Evolutionary conservation across 1,140 invertebrate species (phyloP).

Genomic region (Psilanteris sp.): DNA sequence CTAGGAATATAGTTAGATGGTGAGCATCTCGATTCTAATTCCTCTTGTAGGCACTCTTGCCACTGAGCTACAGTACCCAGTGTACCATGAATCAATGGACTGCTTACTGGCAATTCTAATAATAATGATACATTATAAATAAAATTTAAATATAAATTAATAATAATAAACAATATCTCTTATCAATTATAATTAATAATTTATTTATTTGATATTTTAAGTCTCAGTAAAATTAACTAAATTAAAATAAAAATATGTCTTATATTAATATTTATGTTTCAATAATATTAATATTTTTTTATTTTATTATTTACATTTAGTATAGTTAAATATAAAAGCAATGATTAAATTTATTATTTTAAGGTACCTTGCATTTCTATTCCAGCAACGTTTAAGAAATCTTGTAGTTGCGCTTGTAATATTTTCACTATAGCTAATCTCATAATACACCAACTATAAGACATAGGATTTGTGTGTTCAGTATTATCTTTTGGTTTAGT

Average conservation of each 20-base stretch:
- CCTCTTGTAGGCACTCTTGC: slow-evolving; percentile 89
- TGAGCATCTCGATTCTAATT: slow-evolving; percentile 87
- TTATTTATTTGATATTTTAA: too few species aligned
- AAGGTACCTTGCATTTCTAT: slow-evolving; percentile 92
- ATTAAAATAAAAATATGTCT: too few species aligned
- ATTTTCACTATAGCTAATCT: slow-evolving; percentile 92
- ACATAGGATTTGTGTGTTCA: slow-evolving; percentile 94
- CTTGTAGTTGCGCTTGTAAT: slow-evolving; percentile 88
- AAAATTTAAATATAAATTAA: slow-evolving; percentile 19
- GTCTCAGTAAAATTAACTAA: too few species aligned
- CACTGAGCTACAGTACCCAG: slow-evolving; percentile 92
- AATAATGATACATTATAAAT: slow-evolving; percentile 12
- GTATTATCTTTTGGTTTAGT: slow-evolving; percentile 85
- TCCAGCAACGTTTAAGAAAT: slow-evolving; percentile 90
- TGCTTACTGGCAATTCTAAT: slow-evolving; percentile 94
- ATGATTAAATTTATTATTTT: slow-evolving; percentile 12
- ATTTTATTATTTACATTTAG: too few species aligned
- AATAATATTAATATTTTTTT: too few species aligned
- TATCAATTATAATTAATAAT: too few species aligned
- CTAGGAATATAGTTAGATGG: slow-evolving; percentile 92
- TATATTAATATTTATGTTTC: too few species aligned
- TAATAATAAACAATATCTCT: too few species aligned
- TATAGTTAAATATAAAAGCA: too few species aligned
- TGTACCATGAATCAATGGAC: slow-evolving; percentile 94
- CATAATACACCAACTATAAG: slow-evolving; percentile 97